Conservation (phyloP, 1,140 invertebrate species). For the Trichoplusia ni region DNA sequence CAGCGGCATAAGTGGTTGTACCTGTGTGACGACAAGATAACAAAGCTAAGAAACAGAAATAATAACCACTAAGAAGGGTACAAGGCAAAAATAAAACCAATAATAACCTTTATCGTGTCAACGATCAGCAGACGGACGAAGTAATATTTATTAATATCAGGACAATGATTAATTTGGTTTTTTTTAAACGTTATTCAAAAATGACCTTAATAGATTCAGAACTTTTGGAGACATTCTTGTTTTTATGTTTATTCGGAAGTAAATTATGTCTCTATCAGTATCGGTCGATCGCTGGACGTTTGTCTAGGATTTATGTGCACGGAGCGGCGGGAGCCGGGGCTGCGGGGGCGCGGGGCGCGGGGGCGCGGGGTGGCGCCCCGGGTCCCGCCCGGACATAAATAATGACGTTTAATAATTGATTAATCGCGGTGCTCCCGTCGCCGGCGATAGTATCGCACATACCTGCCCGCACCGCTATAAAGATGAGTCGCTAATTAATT, state of each 20-base stretch:
- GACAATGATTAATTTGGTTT: constrained; percentile 7
- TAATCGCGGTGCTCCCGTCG: constrained; percentile 50
- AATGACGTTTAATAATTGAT: constrained; percentile 74
- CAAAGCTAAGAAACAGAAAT: not conserved
- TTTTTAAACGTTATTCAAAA: constrained; percentile 1
- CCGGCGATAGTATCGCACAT: constrained; percentile 59
- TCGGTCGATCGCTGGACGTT: constrained; percentile 43
- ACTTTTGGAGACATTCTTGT: not conserved
- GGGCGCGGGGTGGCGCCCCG: constrained; percentile 36
- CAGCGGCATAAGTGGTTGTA: no score
- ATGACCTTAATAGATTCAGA: constrained; percentile 19
- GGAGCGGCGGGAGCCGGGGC: constrained; percentile 13
- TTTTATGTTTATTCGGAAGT: constrained; percentile 45
- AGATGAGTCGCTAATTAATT: constrained; percentile 65
- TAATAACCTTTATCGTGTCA: constrained; percentile 19
- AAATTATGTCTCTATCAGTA: constrained; percentile 58
- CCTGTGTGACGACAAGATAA: not conserved
- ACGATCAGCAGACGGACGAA: not conserved
- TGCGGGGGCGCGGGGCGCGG: not conserved
- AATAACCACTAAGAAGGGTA: not conserved
- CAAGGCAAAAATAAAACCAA: constrained; percentile 1
- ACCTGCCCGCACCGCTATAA: constrained; percentile 41
- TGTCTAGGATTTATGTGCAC: constrained; percentile 46
- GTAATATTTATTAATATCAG: constrained; percentile 21
- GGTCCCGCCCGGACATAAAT: constrained; percentile 48